phyloP scores from a whole-genome alignment of 2,113 vertebrate genomes.

The Alethe castanea region DNA sequence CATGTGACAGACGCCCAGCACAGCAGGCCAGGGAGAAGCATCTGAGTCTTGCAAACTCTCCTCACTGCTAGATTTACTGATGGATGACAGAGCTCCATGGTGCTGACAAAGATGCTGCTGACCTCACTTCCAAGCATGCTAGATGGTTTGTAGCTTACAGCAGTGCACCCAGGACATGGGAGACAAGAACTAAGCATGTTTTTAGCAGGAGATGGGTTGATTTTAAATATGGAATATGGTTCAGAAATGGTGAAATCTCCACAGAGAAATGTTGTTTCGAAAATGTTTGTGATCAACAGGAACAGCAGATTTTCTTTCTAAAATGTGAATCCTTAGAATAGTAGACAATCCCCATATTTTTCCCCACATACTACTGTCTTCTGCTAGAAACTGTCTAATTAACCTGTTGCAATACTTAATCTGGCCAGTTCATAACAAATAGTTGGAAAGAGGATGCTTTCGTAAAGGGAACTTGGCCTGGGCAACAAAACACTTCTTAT shows the following conservation, averaged over 20 bases:
- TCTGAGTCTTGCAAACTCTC: slow-evolving; percentile 24
- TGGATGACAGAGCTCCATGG: neutral
- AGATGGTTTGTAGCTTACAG: neutral
- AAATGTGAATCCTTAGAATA: neutral
- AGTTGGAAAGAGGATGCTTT: neutral
- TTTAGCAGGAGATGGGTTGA: neutral
- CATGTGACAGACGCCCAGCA: slow-evolving; percentile 26
- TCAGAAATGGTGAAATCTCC: neutral
- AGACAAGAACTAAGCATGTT: neutral
- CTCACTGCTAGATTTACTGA: neutral
- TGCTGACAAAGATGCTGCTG: neutral
- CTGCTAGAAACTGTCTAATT: neutral
- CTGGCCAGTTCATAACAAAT: neutral
- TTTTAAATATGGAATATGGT: neutral
- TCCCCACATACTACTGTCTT: neutral
- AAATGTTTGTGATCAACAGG: neutral
- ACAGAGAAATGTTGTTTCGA: neutral
- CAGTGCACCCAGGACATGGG: neutral
- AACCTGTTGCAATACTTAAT: neutral
- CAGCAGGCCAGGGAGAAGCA: slow-evolving; percentile 21
- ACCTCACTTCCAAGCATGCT: neutral
- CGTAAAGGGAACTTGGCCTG: neutral
- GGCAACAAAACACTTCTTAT: neutral
- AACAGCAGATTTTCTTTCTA: neutral
- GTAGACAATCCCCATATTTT: neutral